Conservation (phyloP, 2,113 vertebrate species). For the Embiotoca jacksoni region DNA sequence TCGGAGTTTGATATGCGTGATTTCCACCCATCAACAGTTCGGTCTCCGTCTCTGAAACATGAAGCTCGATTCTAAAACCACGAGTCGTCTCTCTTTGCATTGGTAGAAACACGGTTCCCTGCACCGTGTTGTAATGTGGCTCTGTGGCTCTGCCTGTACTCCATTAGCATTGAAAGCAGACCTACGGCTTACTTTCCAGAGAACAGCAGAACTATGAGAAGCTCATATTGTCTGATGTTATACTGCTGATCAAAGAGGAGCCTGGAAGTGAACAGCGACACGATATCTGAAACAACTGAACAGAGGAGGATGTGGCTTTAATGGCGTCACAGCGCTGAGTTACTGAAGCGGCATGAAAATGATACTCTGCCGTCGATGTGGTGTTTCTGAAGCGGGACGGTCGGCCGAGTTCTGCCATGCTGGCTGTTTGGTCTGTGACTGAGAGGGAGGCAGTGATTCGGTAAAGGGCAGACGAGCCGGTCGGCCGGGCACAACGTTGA, state of each 20-base stretch:
- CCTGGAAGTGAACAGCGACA: neutral
- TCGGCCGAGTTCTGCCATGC: slow-evolving; percentile 63
- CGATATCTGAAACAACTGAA: slow-evolving; percentile 11
- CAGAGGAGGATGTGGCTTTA: neutral
- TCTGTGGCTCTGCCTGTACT: slow-evolving; percentile 11
- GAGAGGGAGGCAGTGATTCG: slow-evolving; percentile 43
- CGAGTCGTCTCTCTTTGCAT: slow-evolving; percentile 37
- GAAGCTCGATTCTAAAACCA: slow-evolving; percentile 18
- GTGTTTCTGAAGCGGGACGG: slow-evolving; percentile 35
- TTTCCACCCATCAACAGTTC: slow-evolving; percentile 13
- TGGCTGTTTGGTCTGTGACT: slow-evolving; percentile 40
- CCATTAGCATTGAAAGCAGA: slow-evolving; percentile 60
- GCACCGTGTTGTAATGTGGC: slow-evolving; percentile 17
- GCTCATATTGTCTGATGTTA: slow-evolving; percentile 22
- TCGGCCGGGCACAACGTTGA: slow-evolving; percentile 12
- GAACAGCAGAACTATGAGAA: slow-evolving; percentile 15
- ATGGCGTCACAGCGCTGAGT: slow-evolving; percentile 8
- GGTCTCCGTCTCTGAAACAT: slow-evolving; percentile 27
- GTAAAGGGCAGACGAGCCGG: slow-evolving; percentile 42
- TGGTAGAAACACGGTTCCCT: slow-evolving; percentile 13
- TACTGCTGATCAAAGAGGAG: slow-evolving; percentile 29
- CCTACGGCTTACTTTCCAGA: slow-evolving; percentile 18
- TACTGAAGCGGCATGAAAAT: slow-evolving; percentile 20
- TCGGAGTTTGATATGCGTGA: neutral
- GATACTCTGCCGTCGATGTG: slow-evolving; percentile 11